phyloP scores from a whole-genome alignment of 2,113 vertebrate genomes.

The Sylvilagus bachmani region DNA sequence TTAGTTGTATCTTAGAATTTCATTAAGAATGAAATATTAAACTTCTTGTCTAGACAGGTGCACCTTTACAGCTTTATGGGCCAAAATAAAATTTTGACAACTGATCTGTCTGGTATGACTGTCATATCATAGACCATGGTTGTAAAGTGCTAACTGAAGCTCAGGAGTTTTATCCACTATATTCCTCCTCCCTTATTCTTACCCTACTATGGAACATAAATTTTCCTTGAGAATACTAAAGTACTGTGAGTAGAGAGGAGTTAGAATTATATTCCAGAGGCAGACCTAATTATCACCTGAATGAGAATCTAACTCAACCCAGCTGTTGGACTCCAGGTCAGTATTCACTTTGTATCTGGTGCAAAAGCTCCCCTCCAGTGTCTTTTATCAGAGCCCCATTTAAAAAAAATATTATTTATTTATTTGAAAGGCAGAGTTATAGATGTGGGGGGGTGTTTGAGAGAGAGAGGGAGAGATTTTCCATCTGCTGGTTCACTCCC shows the following conservation, averaged over 20 bases:
- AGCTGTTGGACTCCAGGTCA: not conserved
- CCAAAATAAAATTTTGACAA: not conserved
- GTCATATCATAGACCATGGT: not conserved
- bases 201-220: not conserved
- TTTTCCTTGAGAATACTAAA: not conserved
- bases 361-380: not conserved
- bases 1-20: slow-evolving; percentile 8
- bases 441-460: too few species aligned
- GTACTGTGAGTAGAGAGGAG: not conserved
- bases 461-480: too few species aligned
- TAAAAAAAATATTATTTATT: too few species aligned
- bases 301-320: not conserved
- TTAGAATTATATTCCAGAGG: not conserved
- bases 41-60: not conserved
- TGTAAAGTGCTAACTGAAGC: slow-evolving; percentile 18
- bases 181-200: not conserved
- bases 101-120: not conserved
- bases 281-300: not conserved
- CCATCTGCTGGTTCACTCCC: too few species aligned
- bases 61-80: not conserved
- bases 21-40: not conserved
- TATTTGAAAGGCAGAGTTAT: too few species aligned
- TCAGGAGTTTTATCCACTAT: not conserved
- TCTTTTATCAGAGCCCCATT: not conserved
- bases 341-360: not conserved